Conservation (phyloP, 2,797 vertebrate species). For the Acanthornis magna region DNA sequence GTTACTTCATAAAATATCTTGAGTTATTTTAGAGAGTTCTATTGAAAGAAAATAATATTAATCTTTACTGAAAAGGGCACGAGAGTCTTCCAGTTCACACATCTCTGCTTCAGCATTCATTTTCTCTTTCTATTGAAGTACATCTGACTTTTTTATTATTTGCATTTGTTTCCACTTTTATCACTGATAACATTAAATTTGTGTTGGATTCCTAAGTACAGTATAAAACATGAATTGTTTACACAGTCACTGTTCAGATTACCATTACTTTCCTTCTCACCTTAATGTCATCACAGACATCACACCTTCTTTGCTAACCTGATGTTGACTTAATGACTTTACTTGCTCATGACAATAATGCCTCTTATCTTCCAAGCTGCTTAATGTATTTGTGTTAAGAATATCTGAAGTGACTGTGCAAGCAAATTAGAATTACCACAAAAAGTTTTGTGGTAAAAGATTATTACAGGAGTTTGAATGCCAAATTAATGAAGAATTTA, state of each 20-base stretch:
- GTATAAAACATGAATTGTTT: not conserved
- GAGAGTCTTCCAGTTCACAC: not conserved
- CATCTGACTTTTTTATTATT: not conserved
- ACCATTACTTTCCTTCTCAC: not conserved
- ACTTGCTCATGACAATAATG: not conserved
- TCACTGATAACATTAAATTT: not conserved
- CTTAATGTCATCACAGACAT: not conserved
- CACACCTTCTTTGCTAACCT: not conserved
- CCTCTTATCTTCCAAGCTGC: not conserved
- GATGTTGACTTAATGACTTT: slow-evolving; percentile 20
- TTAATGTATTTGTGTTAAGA: slow-evolving; percentile 8
- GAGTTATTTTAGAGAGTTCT: not conserved
- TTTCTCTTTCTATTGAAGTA: not conserved
- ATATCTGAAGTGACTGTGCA: not conserved
- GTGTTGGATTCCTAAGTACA: not conserved
- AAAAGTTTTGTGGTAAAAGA: not conserved
- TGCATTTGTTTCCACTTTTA: slow-evolving; percentile 1
- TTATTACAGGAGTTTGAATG: not conserved
- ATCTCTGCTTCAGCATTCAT: not conserved
- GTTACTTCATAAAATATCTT: slow-evolving; percentile 8
- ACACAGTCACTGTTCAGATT: not conserved
- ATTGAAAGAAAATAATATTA: slow-evolving; percentile 39
- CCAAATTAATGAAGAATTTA: not conserved
- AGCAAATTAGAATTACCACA: not conserved
- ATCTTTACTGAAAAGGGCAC: not conserved